Evolutionary conservation across 2,888 invertebrate species (phyloP), one percentile per base, ranked within the genome.

Genomic region (Branchipolynoe longqiensis): DNA sequence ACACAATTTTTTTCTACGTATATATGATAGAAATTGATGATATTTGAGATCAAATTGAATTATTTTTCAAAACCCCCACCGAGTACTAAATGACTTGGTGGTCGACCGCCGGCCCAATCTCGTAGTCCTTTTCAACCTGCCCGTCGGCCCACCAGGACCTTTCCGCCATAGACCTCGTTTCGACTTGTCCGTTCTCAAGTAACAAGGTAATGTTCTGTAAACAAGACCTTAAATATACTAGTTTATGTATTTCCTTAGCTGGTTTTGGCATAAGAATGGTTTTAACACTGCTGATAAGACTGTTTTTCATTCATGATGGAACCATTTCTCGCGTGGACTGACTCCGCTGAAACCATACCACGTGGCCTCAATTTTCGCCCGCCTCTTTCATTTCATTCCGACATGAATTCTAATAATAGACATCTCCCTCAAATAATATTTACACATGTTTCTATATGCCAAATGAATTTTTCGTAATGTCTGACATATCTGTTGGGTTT

Each of bases 291-390:
- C 31, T n/a, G 62, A 28, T 62, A 28, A 18, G 62, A 31, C n/a
- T 25, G 62, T 25, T 62, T 62, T 62, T 25, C 62, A 62, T 62
- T 62, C 62, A 62, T 69, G 36, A 69, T 28, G 25, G 69, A 38
- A 33, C 18, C 69, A 38, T 69, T 33, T 36, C n/a, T n/a, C n/a
- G n/a, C 36, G 69, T 33, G 14, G 62, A 38, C 69, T 18, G 69
- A 36, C 4, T 22, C 62, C 62, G 0, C 31, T 28, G 69, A 18
- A 69, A 38, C 38, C 69, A 69, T 78, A 78, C 40, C 78, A 78
- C 78, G 78, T 78, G 78, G 78, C 78, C 78, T 41, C 48, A 78
- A 48, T 78, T 69, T 78, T 78, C 78, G 78, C 78, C 54, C 48
- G 78, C 78, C 73, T 62, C 12, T 62, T 48, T 12, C 48, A 48